phyloP scores from a whole-genome alignment of 2,113 vertebrate species.

The Chloebia gouldiae region DNA sequence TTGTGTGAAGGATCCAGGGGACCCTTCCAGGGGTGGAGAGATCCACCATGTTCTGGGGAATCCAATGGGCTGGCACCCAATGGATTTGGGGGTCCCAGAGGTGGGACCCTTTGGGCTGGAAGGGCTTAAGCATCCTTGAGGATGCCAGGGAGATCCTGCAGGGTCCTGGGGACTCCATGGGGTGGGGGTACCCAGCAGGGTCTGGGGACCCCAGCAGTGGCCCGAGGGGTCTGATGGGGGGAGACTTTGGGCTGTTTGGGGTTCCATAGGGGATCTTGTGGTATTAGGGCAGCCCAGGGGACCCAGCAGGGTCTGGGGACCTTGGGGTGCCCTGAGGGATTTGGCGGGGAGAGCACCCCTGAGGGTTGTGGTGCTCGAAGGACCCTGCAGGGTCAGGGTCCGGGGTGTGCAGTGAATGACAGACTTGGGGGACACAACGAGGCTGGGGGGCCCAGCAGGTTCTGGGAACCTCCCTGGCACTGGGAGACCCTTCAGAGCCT shows the following conservation, averaged over 20 bases:
- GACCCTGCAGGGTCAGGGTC: neutral
- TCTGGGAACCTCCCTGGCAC: neutral
- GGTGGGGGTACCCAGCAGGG: neutral
- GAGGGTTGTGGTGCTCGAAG: neutral
- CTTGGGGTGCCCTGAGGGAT: neutral
- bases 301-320: neutral
- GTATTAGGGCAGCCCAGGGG: neutral
- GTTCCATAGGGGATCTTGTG: neutral
- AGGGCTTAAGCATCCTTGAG: neutral
- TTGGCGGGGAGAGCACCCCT: no score
- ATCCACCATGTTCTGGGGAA: neutral
- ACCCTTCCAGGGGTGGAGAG: fast-evolving
- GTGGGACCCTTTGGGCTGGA: neutral
- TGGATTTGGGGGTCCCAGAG: neutral
- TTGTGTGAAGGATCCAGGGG: neutral
- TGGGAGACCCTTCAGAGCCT: neutral
- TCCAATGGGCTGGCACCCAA: neutral
- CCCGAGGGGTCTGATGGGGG: no score
- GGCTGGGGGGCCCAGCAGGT: neutral
- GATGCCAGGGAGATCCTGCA: neutral
- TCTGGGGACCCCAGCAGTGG: neutral
- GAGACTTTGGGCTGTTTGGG: neutral
- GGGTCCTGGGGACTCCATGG: neutral
- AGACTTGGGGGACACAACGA: neutral
- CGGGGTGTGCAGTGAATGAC: neutral